phyloP scores from a whole-genome alignment of 1,140 invertebrate genomes.

The Neotoxoptera formosana region DNA sequence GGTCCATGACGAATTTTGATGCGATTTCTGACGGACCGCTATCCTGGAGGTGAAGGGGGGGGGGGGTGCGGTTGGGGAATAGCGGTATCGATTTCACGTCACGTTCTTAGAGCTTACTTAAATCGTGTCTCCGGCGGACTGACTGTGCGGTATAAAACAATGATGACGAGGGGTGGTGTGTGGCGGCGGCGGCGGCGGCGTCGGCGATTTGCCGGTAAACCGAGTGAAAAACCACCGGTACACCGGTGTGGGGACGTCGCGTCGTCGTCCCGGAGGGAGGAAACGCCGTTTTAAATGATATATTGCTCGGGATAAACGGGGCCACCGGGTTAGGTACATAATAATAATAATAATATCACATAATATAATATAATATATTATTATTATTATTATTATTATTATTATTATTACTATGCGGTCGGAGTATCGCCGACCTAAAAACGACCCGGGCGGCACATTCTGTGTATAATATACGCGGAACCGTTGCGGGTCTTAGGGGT shows the following conservation, averaged over 20 bases:
- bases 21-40: slow-evolving; percentile 2
- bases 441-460: background rate
- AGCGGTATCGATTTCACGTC: slow-evolving; percentile 43
- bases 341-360: slow-evolving; percentile 37
- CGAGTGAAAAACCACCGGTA: slow-evolving; percentile 32
- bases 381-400: background rate
- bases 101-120: slow-evolving; percentile 39
- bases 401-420: background rate
- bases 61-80: background rate
- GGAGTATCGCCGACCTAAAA: background rate
- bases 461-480: background rate
- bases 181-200: background rate
- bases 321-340: background rate
- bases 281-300: slow-evolving; percentile 40
- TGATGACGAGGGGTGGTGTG: background rate
- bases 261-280: background rate
- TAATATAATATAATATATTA: background rate
- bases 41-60: no score
- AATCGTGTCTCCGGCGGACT: background rate
- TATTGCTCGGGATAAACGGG: slow-evolving; percentile 28
- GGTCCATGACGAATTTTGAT: slow-evolving; percentile 22
- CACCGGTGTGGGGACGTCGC: background rate
- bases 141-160: slow-evolving; percentile 27
- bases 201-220: slow-evolving; percentile 16
- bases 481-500: background rate